A percentile compares a stretch with the other conserved stretches of the same genome.
Conservation (phyloP, 2,888 invertebrate genomes). For the Pseudoips prasinana region DNA sequence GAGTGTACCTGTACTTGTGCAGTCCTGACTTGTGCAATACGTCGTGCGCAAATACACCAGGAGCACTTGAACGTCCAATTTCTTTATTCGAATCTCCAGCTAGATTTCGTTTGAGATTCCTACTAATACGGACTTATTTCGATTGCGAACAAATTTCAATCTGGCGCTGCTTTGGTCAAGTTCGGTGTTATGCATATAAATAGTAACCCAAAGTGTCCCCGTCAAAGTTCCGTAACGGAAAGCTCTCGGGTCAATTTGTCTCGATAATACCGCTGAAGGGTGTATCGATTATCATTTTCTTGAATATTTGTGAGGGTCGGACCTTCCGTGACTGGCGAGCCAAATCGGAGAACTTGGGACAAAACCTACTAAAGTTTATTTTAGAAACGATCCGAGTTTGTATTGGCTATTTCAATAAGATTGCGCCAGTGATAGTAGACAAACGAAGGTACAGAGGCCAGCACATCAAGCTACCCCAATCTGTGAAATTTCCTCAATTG, state of each 20-base stretch:
- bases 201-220: conserved; percentile 7
- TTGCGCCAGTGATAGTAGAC: too few species aligned
- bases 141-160: too few species aligned
- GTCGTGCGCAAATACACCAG: too few species aligned
- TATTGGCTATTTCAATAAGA: conserved; percentile 14
- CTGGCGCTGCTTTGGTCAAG: conserved; percentile 10
- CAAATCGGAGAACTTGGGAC: conserved; percentile 10
- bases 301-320: conserved; percentile 22
- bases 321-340: conserved; percentile 18
- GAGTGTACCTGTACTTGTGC: too few species aligned
- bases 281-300: conserved; percentile 27
- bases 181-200: conserved; percentile 18
- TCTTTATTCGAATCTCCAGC: too few species aligned
- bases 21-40: too few species aligned
- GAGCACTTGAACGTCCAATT: too few species aligned
- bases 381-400: conserved; percentile 10
- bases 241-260: conserved; percentile 11
- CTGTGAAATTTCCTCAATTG: too few species aligned
- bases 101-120: too few species aligned
- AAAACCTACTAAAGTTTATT: conserved; percentile 16
- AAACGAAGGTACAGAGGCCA: too few species aligned
- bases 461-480: too few species aligned
- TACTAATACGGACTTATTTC: too few species aligned
- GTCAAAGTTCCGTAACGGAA: conserved; percentile 7
- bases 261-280: conserved; percentile 20